Conservation (phyloP, 2,888 invertebrate genomes). For the Orthonychiurus folsomi region DNA sequence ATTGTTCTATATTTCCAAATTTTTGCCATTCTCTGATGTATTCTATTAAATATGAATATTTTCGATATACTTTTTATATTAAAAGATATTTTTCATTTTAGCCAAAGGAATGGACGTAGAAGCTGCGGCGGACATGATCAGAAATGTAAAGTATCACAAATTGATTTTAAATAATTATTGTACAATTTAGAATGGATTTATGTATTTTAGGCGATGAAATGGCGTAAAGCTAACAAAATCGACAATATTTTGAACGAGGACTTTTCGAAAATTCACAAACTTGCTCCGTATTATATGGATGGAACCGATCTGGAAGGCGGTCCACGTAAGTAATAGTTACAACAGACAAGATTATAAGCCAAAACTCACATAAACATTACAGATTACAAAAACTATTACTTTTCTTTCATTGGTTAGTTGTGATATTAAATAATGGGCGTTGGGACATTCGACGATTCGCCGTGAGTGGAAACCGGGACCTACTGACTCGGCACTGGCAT, state of each 20-base stretch:
- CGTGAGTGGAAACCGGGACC: not conserved
- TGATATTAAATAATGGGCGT: not conserved
- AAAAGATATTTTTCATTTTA: not conserved
- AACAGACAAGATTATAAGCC: too few species aligned
- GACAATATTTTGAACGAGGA: conserved; percentile 4
- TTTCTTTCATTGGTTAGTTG: too few species aligned
- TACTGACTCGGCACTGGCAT: not conserved
- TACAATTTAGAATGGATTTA: not conserved
- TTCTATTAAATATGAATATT: not conserved
- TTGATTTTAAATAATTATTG: conserved; percentile 1
- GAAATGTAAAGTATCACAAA: not conserved
- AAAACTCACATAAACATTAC: too few species aligned
- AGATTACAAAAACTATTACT: not conserved
- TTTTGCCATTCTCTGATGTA: too few species aligned
- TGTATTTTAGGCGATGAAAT: conserved; percentile 1
- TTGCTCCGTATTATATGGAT: not conserved
- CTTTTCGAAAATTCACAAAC: not conserved
- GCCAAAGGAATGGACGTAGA: not conserved
- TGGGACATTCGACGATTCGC: not conserved
- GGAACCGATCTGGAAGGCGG: not conserved
- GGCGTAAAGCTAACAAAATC: not conserved
- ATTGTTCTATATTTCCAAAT: too few species aligned
- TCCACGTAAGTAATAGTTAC: not conserved
- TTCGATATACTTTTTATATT: not conserved
- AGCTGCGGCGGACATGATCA: not conserved